Conservation (phyloP, 2,113 vertebrate species). For the Stomatorhinus ivindoensis region DNA sequence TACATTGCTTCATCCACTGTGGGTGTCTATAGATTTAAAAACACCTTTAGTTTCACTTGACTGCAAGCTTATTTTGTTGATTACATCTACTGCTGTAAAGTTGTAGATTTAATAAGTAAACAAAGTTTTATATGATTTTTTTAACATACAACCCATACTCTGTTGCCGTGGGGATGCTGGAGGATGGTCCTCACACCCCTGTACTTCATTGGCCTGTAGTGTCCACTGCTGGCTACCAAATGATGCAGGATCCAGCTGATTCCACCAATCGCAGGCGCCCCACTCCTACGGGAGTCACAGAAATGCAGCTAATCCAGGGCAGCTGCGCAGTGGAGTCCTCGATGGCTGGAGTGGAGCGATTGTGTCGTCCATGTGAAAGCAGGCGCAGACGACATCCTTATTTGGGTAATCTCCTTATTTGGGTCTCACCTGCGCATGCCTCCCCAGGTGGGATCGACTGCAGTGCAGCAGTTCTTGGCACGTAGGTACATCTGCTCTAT, state of each 20-base stretch:
- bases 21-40: not conserved
- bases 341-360: not conserved
- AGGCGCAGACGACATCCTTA: not conserved
- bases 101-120: not conserved
- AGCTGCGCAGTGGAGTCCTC: not conserved
- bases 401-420: too few relatives aligned
- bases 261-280: not conserved
- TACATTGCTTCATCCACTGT: not conserved
- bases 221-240: not conserved
- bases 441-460: slow-evolving; percentile 81
- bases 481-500: slow-evolving; percentile 82
- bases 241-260: not conserved
- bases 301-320: not conserved
- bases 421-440: slow-evolving; percentile 91
- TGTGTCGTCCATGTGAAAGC: not conserved
- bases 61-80: not conserved
- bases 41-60: not conserved
- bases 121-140: not conserved
- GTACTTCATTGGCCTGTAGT: not conserved
- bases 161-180: not conserved
- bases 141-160: not conserved
- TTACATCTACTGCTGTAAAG: not conserved
- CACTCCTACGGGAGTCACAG: not conserved
- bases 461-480: slow-evolving; percentile 79
- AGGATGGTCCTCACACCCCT: not conserved